Conservation (phyloP, 2,113 vertebrate species). For the Cnemophilus loriae region DNA sequence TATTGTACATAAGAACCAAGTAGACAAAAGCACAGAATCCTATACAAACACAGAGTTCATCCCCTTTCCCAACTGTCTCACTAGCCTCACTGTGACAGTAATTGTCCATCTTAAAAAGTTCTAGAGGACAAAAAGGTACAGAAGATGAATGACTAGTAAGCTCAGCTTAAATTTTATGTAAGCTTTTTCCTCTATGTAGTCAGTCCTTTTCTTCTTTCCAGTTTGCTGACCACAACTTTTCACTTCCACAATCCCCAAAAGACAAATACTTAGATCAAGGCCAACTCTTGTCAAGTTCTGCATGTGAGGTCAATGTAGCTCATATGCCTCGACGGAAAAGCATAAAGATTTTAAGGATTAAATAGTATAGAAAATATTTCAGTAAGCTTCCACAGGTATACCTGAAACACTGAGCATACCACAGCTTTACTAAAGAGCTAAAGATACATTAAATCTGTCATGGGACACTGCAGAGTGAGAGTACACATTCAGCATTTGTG, state of each 20-base stretch:
- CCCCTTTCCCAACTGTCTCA: not conserved
- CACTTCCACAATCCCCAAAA: not conserved
- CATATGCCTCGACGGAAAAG: not conserved
- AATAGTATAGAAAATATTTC: not conserved
- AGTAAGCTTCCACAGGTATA: not conserved
- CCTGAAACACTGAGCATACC: not conserved
- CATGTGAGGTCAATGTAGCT: not conserved
- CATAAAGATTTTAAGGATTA: not conserved
- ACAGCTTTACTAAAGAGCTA: not conserved
- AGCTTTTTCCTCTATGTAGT: not conserved
- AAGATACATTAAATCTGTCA: not conserved
- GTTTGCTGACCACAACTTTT: not conserved
- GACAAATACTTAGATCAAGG: not conserved
- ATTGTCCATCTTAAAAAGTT: not conserved
- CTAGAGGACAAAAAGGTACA: not conserved
- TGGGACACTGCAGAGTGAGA: not conserved
- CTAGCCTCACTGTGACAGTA: not conserved
- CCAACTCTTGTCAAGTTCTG: not conserved
- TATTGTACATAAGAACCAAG: not conserved
- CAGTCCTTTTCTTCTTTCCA: not conserved
- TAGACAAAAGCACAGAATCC: not conserved
- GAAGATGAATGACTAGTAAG: not conserved
- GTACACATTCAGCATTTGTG: not conserved
- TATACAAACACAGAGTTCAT: not conserved
- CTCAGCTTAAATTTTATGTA: not conserved